Base-by-base conservation (phyloP, 2,888 invertebrate genomes). In the Chymomyza procnemis region DNA sequence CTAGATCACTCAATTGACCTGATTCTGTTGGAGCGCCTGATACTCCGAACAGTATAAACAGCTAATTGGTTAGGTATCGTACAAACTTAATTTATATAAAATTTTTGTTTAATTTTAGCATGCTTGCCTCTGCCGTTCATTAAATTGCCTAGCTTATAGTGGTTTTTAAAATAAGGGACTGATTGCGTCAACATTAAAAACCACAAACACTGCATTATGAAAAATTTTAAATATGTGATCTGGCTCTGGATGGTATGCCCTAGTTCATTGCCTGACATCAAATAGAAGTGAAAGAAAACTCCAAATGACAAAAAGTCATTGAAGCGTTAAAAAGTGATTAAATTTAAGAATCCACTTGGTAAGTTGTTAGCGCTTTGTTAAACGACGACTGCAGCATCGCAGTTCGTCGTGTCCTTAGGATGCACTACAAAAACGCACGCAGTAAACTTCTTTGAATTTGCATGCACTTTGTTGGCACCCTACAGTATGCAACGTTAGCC, bases 301-400 rank as follows among this genome's bases (percentile, higher is more conserved):
- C 63, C 64, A 73, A 75, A 69, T 78, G 74, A 73, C 71, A 73
- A 66, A 70, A 69, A 76, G 66, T 72, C 80, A 72, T 71, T 78
- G 72, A 63, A 72, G 71, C 80, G 68, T 72, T 71, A 67, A 70
- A 66, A 66, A 75, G 68, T 78, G 74, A 76, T 74, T 76, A 73
- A 70, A 73, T 75, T 76, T 63, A 73, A 63, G 70, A 69, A 60
- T 78, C 73, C 67, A 71, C 67, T 76, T 71, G 60, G 61, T 64
- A 54, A 59, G 64, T 63, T 57, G 62, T 55, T 22, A 22, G 55
- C 22, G 34, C 34, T 54, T 62, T 62, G 62, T 46, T 61, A 61
- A 30, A 59, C 52, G 55, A 60, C 18, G 55, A 57, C 16, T 30
- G 34, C 50, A 30, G 22, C 34, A 55, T 56, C 50, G 19, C 60